Evolutionary conservation across 2,797 vertebrate genomes (phyloP).

Genomic region (Gambusia yucatana): DNA sequence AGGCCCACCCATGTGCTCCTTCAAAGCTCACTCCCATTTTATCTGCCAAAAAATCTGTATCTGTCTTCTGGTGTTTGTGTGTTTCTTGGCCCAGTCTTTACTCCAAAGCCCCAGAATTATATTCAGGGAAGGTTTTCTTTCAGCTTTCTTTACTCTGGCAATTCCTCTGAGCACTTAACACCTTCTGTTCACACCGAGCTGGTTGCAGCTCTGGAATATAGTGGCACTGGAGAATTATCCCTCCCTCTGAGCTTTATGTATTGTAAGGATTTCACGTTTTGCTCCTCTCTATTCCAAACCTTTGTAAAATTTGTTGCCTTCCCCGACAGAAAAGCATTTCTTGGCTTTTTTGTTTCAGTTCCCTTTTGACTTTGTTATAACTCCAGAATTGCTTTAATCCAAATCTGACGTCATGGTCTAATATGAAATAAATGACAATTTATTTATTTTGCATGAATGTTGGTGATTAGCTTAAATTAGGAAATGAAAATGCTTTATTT

Average conservation of each 20-base stretch:
- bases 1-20: neutral
- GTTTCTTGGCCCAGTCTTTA: neutral
- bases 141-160: slow-evolving; percentile 1
- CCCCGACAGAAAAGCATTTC: neutral
- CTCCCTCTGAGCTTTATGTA: neutral
- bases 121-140: neutral
- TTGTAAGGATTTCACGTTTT: neutral
- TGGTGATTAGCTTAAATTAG: neutral
- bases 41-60: neutral
- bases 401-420: neutral
- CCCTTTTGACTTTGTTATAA: neutral
- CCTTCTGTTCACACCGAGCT: slow-evolving; percentile 3
- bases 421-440: neutral
- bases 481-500: neutral
- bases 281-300: neutral
- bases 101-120: neutral
- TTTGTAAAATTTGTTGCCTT: neutral
- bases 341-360: neutral
- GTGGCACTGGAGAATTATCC: neutral
- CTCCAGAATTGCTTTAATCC: neutral
- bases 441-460: too few species aligned
- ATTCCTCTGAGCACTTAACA: slow-evolving; percentile 1
- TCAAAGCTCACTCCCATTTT: neutral
- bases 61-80: slow-evolving; percentile 1
- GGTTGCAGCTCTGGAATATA: neutral